Base-by-base conservation (phyloP, 2,113 vertebrate species). In the Burhinus oedicnemus region DNA sequence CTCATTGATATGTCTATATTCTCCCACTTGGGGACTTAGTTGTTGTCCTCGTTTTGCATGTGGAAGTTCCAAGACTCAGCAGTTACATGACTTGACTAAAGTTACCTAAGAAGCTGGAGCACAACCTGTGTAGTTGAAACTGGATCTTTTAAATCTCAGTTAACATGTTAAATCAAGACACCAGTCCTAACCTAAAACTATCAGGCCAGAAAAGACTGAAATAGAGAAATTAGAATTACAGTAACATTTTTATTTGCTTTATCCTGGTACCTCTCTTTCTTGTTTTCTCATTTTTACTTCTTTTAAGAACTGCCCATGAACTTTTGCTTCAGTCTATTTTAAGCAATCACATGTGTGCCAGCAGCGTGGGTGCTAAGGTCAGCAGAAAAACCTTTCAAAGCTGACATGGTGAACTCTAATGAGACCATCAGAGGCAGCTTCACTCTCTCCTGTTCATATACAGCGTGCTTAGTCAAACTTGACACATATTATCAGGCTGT, bases 381-480 rank as follows among this genome's bases (percentile, higher is more conserved):
- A 90, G 86, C 49, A 69, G 29, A 92, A 87, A 83, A 92, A 52
- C 54, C 49, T 95, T 85, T 95, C 74, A 79, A 74, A 93, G 62
- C 36, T 72, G 58, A 61, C 74, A 20, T 3, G 5, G 36, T 62
- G 70, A 87, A 60, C 92, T 90, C 32, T 83, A 83, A 95, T 58
- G 74, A 93, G 78, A 72, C 84, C 84, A 79, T 62, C 61, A 95
- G 74, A 79, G 68, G 61, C 49, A 84, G 44, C 49, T 57, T 71
- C 78, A 15, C 30, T 64, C 45, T 61, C 40, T 76, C 49, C 58
- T 65, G 54, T 38, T 79, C 49, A 26, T 38, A 4, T 3, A n/a
- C 19, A 82, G 7, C 2, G 0, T 92, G 94, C 58, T 57, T 85
- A 38, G 34, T 38, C 1, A 8, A 72, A 38, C 29, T 57, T 44